Base-by-base conservation (phyloP, 2,113 vertebrate genomes). In the Sigmodon hispidus region DNA sequence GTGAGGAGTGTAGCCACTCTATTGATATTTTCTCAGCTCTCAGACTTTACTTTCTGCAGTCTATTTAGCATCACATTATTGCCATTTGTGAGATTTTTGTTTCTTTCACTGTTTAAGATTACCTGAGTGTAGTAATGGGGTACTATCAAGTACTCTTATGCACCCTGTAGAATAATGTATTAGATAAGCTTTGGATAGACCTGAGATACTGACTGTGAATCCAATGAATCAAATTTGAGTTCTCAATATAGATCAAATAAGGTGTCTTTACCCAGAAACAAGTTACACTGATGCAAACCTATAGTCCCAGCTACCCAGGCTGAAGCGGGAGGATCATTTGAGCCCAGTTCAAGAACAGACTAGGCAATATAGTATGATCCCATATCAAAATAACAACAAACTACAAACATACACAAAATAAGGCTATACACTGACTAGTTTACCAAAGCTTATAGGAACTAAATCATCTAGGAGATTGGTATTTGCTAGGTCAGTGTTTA, bases 401-500 rank as follows among this genome's bases (percentile, higher is more conserved):
- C 12, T 7, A 59, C 84, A 93, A 84, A 45, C 40, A 61, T 21
- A 34, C 61, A 69, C 89, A 24, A 87, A 88, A 48, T 59, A 45
- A 89, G 13, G n/a, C 34, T 67, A 72, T 11, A 26, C 48, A 88
- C 16, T 87, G 73, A 77, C 40, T 55, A 13, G 36, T 50, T 93
- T 72, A 59, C 84, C 61, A 84, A 26, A 21, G 17, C n/a, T 57
- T 55, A 7, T 5, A 57, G 40, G 52, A 85, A 55, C 10, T 31
- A 45, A 67, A 50, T 24, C 40, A n/a, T 31, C n/a, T 76, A 70
- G 45, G 26, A 87, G 1, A 5, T 19, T 89, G 80, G 17, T 43
- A 43, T 91, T 94, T 76, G 59, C 22, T 63, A 89, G 63, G 52
- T 81, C 52, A 89, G 10, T n/a, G 31, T 81, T 95, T 65, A 8